Conservation (phyloP, 2,888 invertebrate genomes). For the Acronicta alni region DNA sequence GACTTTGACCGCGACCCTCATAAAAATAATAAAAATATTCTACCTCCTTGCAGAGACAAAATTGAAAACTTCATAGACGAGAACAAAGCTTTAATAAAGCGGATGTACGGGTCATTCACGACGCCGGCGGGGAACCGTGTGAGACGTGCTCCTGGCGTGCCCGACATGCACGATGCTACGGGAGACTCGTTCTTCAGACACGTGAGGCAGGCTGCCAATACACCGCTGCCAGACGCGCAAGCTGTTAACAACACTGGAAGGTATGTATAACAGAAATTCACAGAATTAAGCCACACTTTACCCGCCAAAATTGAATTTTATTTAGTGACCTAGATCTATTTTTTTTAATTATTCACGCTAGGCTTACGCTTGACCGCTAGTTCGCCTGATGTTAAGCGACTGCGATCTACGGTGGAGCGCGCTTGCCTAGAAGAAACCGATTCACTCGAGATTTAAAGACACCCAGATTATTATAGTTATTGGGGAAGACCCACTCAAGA, state of each 20-base stretch:
- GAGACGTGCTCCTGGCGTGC: constrained; percentile 85
- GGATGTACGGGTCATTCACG: constrained; percentile 97
- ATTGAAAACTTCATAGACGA: constrained; percentile 98
- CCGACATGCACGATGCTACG: constrained; percentile 84
- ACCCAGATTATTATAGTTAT: no score
- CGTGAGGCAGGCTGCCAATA: constrained; percentile 75
- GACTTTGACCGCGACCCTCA: not conserved
- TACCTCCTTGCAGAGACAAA: constrained; percentile 91
- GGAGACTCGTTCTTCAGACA: constrained; percentile 86
- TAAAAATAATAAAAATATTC: not conserved
- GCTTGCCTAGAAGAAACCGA: no score
- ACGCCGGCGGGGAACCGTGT: constrained; percentile 84
- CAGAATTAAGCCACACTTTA: no score
- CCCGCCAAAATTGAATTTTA: no score
- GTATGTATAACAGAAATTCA: constrained; percentile 62
- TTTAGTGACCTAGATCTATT: no score
- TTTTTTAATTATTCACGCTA: no score
- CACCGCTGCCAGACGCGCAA: constrained; percentile 81
- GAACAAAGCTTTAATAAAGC: constrained; percentile 97
- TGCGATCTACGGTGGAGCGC: no score
- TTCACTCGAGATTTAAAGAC: no score
- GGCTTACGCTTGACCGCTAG: no score
- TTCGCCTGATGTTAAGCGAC: no score
- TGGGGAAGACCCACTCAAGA: no score
- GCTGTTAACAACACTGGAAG: constrained; percentile 83